Evolutionary conservation across 2,797 vertebrate genomes (phyloP), one percentile per base, ranked within the genome.

Genomic region (Buphagus erythrorhynchus): DNA sequence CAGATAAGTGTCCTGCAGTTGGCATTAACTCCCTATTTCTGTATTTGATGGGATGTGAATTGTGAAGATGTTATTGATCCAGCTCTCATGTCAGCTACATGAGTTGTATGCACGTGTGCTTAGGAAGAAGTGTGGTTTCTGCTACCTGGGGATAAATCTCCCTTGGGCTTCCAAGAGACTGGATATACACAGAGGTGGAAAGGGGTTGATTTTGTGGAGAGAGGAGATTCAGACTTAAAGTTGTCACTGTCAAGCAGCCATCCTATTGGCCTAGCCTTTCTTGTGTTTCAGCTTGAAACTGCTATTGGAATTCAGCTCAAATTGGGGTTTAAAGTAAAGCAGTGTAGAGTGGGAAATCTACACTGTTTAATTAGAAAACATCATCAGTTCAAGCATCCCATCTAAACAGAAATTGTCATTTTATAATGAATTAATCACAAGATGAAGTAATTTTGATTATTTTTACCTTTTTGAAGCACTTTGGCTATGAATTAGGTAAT

Each of bases 1-100:
- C 67, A 97, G 98, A 98, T 98, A 98, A 98, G 97, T 96, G 92
- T 90, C 89, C 94, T 94, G 28, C 45, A 66, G 81, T 95, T 97
- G 94, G 90, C 96, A 83, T 88, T 80, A 38, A 22, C 72, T 95
- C 94, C 74, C 83, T 86, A 3, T 97, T 96, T 80, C 97, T 98
- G 87, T 98, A 84, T 98, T 98, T 98, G 96, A 98, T 93, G 93
- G 90, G 95, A 87, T 93, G 68, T 83, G 91, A 96, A 90, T 83
- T 75, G n/a, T 35, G 93, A 92, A 68, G 73, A 36, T 17, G 8
- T 77, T 69, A 74, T 77, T 95, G 87, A 94, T 95, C 51, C 43
- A 68, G 31, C 33, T 77, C 36, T 87, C 17, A 1, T 26, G 8
- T 85, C 45, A 31, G 36, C 74, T 48, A 5, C 29, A 0, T 20